Evolutionary conservation across 1,140 invertebrate genomes (phyloP).

Genomic region (Samia ricini): DNA sequence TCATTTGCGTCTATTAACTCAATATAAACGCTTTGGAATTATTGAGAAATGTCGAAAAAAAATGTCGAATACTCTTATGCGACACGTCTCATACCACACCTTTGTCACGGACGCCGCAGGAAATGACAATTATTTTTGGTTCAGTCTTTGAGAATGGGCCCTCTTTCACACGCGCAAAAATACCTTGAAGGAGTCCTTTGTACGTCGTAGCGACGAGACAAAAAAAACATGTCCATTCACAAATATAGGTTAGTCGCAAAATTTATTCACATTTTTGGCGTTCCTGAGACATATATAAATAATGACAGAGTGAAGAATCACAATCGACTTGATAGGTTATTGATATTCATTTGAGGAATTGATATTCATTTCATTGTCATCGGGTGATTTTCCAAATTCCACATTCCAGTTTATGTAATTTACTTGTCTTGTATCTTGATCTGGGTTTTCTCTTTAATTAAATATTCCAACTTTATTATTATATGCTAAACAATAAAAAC

Average conservation of each 20-base stretch:
- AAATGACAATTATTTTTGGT: constrained; percentile 74
- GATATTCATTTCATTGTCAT: too few relatives aligned
- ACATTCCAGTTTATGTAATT: too few relatives aligned
- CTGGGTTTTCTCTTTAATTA: too few relatives aligned
- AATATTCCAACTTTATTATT: too few relatives aligned
- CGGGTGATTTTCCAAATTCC: too few relatives aligned
- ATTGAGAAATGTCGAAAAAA: neutral
- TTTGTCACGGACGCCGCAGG: constrained; percentile 54
- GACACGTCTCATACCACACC: constrained; percentile 10
- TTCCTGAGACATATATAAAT: neutral
- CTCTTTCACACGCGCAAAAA: constrained; percentile 71
- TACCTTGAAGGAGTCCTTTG: constrained; percentile 66
- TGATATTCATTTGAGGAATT: too few relatives aligned
- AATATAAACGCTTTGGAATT: constrained; percentile 1
- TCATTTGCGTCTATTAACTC: constrained; percentile 10
- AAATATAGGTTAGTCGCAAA: constrained; percentile 72
- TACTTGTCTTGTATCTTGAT: too few relatives aligned
- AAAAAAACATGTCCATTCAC: constrained; percentile 72
- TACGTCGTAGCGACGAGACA: constrained; percentile 52
- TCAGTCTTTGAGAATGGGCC: constrained; percentile 57
- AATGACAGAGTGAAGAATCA: neutral
- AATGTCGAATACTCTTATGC: constrained; percentile 6
- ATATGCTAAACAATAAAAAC: too few relatives aligned
- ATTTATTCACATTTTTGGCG: constrained; percentile 25
- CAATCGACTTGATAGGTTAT: neutral